phyloP scores from a whole-genome alignment of 2,113 vertebrate species.

The Apus apus region DNA sequence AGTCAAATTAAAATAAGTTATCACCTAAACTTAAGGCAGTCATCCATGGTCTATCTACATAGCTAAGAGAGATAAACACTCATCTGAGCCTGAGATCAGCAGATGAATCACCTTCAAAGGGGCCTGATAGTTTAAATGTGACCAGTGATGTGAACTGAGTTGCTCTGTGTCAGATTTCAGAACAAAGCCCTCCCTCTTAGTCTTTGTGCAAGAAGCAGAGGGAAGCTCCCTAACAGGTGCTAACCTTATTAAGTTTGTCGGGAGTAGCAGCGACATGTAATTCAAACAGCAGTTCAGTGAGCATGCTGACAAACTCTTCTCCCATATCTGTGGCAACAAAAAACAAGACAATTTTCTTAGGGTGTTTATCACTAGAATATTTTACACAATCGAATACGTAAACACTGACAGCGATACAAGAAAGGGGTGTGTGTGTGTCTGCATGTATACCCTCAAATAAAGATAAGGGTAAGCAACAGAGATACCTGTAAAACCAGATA shows the following conservation, averaged over 20 bases:
- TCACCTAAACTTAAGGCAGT: background rate
- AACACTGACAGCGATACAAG: background rate
- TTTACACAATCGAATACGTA: background rate
- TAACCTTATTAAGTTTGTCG: conserved; percentile 97
- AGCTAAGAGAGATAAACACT: background rate
- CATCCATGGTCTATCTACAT: background rate
- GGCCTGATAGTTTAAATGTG: background rate
- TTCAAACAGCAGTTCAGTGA: conserved; percentile 96
- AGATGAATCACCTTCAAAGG: background rate
- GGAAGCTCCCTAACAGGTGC: background rate
- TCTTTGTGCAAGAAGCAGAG: background rate
- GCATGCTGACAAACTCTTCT: conserved; percentile 90
- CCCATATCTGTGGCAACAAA: conserved; percentile 77
- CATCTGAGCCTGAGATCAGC: background rate
- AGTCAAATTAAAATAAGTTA: background rate
- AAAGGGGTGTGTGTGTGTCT: background rate
- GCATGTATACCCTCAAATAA: background rate
- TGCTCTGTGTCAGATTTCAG: background rate
- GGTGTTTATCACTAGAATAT: background rate
- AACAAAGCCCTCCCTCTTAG: background rate
- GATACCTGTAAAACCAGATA: background rate
- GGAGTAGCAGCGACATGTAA: conserved; percentile 96
- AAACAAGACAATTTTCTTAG: background rate
- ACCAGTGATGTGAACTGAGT: background rate
- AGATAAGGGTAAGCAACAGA: background rate